phyloP scores from a whole-genome alignment of 2,797 vertebrate genomes.

The Anableps anableps region DNA sequence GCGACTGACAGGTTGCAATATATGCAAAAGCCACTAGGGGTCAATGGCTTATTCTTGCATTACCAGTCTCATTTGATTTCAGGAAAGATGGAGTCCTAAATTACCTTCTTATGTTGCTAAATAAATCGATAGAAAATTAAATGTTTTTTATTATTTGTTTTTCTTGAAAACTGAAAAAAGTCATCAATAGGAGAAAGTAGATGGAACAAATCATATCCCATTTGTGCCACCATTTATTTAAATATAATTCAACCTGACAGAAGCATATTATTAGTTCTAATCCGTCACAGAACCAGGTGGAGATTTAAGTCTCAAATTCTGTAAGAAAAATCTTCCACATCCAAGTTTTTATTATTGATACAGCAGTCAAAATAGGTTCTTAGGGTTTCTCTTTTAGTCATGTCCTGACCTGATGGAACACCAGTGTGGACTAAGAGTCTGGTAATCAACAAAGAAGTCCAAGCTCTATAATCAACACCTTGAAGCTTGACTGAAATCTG shows the following conservation, averaged over 20 bases:
- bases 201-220: not conserved
- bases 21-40: conserved; percentile 47
- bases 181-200: not conserved
- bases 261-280: not conserved
- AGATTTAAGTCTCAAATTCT: not conserved
- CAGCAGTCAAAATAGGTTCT: not conserved
- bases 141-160: not conserved
- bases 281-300: too few species aligned
- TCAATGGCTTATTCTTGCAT: conserved; percentile 34
- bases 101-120: not conserved
- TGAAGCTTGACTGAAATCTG: not conserved
- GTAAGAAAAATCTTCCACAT: not conserved
- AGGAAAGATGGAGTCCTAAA: not conserved
- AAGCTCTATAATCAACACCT: not conserved
- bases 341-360: not conserved
- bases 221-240: not conserved
- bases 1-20: not conserved
- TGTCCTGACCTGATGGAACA: not conserved
- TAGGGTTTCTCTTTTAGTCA: not conserved
- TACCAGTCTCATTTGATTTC: not conserved
- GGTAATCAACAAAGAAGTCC: not conserved
- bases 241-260: too few species aligned
- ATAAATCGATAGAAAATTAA: not conserved
- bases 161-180: not conserved
- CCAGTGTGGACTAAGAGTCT: not conserved